A percentile compares a stretch with the other conserved stretches of the same genome.
Conservation (phyloP, 2,113 vertebrate genomes). For the Hiodon alosoides region DNA sequence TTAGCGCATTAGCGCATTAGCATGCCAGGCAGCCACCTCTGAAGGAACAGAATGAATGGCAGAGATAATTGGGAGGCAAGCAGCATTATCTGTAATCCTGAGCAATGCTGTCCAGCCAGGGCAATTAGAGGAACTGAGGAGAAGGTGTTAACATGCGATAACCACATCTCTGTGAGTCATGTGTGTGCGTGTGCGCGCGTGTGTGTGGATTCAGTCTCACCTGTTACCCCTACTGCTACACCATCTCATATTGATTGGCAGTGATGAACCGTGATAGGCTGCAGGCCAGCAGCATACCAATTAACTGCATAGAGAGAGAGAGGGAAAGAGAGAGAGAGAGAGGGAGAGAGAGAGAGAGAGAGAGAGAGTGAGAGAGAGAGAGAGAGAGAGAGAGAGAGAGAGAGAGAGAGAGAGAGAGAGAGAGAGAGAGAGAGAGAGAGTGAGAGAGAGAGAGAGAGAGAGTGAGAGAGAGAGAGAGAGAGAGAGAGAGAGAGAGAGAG, state of each 20-base stretch:
- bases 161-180: conserved; percentile 14
- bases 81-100: conserved; percentile 34
- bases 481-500: background rate
- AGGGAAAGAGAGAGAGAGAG: background rate
- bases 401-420: background rate
- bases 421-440: background rate
- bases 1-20: conserved; percentile 25
- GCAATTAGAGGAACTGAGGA: conserved; percentile 25
- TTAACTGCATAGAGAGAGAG: conserved; percentile 66
- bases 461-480: background rate
- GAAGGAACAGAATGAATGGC: conserved; percentile 23
- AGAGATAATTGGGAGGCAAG: conserved; percentile 27
- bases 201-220: conserved; percentile 26
- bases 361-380: background rate
- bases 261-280: conserved; percentile 98
- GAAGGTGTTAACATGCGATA: conserved; percentile 24
- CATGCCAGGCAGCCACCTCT: conserved; percentile 12
- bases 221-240: conserved; percentile 66
- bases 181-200: background rate
- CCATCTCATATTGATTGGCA: conserved; percentile 99
- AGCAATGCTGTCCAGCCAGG: conserved; percentile 21
- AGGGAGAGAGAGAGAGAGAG: background rate
- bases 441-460: background rate
- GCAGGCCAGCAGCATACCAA: conserved; percentile 96
- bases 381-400: background rate